phyloP scores from a whole-genome alignment of 2,113 vertebrate genomes.

The Emydocephalus ijimae region DNA sequence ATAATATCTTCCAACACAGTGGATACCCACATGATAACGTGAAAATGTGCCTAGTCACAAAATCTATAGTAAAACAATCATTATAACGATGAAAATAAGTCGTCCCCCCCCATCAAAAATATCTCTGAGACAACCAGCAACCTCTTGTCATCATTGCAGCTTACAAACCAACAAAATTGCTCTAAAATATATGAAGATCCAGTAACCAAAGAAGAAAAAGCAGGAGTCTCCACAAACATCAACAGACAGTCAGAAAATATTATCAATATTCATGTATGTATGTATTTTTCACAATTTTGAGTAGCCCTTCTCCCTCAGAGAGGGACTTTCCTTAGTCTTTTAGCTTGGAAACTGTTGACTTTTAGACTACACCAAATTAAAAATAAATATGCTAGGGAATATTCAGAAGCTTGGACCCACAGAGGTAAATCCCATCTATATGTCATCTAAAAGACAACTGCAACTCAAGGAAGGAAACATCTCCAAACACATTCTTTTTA shows the following conservation, averaged over 20 bases:
- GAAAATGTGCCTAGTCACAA: neutral
- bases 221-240: neutral
- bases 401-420: neutral
- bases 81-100: neutral
- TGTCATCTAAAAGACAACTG: neutral
- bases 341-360: too few species aligned
- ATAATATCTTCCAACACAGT: neutral
- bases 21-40: neutral
- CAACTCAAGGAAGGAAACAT: neutral
- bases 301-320: too few species aligned
- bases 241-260: too few species aligned
- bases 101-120: neutral
- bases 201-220: neutral
- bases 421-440: neutral
- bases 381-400: neutral
- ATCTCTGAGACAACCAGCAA: neutral
- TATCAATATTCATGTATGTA: too few species aligned
- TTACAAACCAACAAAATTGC: too few species aligned
- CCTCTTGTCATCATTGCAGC: too few species aligned
- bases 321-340: too few species aligned
- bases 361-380: neutral
- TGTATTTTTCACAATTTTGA: too few species aligned
- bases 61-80: neutral
- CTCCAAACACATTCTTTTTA: neutral
- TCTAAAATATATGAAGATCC: too few species aligned